Evolutionary conservation across 1,140 invertebrate genomes (phyloP).

Genomic region (Papilio machaon): DNA sequence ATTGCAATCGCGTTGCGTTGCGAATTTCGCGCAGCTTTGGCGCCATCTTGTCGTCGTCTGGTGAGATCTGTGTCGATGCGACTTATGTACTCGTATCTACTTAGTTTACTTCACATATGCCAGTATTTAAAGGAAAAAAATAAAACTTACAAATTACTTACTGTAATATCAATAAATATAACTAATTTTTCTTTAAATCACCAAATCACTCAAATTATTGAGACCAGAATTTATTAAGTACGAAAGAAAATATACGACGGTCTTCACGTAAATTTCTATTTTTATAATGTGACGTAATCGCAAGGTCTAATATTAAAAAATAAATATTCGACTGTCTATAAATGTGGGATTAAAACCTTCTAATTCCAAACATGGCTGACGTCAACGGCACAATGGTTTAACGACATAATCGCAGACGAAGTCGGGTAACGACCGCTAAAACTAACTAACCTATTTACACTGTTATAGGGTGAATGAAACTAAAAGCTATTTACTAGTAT

Average conservation of each 20-base stretch:
- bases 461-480: background rate
- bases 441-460: constrained; percentile 11
- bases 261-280: too few relatives aligned
- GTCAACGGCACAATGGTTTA: background rate
- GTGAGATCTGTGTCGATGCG: constrained; percentile 4
- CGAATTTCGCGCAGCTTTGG: constrained; percentile 27
- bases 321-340: background rate
- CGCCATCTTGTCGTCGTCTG: constrained; percentile 28
- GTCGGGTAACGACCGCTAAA: constrained; percentile 11
- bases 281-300: background rate
- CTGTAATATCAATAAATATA: too few relatives aligned
- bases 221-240: too few relatives aligned
- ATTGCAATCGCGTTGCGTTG: background rate
- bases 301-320: background rate
- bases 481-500: background rate
- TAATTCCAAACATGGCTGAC: background rate
- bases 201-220: too few relatives aligned
- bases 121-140: background rate
- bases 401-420: background rate
- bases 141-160: too few relatives aligned
- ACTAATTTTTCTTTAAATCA: too few relatives aligned
- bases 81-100: background rate
- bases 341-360: background rate
- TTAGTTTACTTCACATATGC: background rate
- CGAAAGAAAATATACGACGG: too few relatives aligned